Conservation (phyloP, 2,113 vertebrate species). For the Ceyx cyanopectus region DNA sequence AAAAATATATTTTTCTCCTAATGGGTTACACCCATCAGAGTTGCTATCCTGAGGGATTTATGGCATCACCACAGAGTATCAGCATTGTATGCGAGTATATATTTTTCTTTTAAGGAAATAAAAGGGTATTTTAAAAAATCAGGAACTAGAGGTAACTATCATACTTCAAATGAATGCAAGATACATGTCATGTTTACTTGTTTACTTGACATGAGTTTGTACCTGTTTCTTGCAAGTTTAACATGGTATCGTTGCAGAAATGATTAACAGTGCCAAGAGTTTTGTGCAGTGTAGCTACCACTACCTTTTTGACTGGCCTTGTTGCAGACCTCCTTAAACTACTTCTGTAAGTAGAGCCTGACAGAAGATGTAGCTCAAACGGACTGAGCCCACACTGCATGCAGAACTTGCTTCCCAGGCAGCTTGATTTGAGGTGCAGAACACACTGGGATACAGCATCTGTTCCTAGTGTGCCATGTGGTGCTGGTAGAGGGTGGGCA, state of each 20-base stretch:
- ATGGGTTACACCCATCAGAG: slow-evolving; percentile 54
- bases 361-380: neutral
- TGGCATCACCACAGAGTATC: slow-evolving; percentile 29
- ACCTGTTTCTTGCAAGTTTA: slow-evolving; percentile 35
- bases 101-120: slow-evolving; percentile 57
- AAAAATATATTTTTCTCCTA: slow-evolving; percentile 62
- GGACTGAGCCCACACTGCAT: neutral
- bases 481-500: neutral
- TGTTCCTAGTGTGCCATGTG: neutral
- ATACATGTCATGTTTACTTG: slow-evolving; percentile 40
- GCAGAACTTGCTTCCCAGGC: neutral
- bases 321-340: neutral
- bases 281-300: neutral
- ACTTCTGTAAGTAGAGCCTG: neutral
- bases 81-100: slow-evolving; percentile 59
- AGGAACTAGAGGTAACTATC: neutral
- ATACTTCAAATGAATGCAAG: neutral
- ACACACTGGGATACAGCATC: neutral
- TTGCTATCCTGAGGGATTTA: slow-evolving; percentile 55
- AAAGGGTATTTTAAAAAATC: neutral
- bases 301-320: neutral
- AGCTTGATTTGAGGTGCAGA: neutral
- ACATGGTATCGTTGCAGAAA: neutral
- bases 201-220: slow-evolving; percentile 35
- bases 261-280: neutral